phyloP scores from a whole-genome alignment of 30 jellyfish, hydroid and myxozoan genomes.

The Pseudorhiza aurosa region DNA sequence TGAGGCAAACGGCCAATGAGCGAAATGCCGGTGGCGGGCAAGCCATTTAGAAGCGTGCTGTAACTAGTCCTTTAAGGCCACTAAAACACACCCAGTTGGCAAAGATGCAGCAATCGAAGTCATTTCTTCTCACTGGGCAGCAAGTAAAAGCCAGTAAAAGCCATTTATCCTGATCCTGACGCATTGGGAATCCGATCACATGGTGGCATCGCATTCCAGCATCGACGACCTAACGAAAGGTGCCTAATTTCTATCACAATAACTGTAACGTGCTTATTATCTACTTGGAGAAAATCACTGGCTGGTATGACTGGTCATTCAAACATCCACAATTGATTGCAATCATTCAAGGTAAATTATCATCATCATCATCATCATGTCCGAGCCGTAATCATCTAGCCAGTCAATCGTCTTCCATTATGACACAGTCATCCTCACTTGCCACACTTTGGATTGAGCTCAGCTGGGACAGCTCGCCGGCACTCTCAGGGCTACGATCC shows the following conservation, averaged over 20 bases:
- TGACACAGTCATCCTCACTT: conserved; percentile 78
- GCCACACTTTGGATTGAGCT: conserved; percentile 35
- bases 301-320: background rate
- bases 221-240: background rate
- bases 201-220: background rate
- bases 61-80: no score
- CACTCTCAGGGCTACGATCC: conserved; percentile 66
- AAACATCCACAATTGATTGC: conserved; percentile 27
- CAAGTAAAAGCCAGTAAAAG: background rate
- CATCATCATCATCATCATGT: background rate
- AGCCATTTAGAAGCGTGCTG: no score
- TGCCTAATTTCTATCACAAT: background rate
- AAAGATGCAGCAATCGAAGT: background rate
- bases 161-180: background rate
- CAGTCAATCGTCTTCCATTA: conserved; percentile 72
- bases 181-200: background rate
- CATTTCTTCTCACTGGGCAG: background rate
- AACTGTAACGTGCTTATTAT: background rate
- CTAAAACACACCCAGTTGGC: no score
- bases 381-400: background rate
- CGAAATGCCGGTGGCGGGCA: no score
- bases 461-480: conserved; percentile 63
- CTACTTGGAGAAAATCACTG: background rate
- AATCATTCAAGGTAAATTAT: conserved; percentile 28
- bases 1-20: no score